Conservation (phyloP, 2,888 invertebrate genomes). For the Callinectes sapidus region DNA sequence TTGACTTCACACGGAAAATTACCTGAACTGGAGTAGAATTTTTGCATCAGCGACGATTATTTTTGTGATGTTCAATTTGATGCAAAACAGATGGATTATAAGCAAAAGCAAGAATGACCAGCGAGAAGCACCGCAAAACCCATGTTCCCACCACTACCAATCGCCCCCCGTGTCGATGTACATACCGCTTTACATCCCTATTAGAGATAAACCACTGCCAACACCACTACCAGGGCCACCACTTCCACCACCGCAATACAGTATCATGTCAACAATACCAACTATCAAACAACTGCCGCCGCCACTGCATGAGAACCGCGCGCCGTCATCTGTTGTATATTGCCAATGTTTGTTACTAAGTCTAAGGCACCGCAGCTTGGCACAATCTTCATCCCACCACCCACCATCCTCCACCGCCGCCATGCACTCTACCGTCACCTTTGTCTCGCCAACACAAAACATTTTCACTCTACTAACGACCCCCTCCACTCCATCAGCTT, state of each 20-base stretch:
- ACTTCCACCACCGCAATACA: neutral
- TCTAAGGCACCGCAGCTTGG: neutral
- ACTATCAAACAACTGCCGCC: neutral
- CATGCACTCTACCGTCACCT: neutral
- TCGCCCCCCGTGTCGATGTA: neutral
- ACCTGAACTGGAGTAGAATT: no score
- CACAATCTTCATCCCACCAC: neutral
- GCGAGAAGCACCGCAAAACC: neutral
- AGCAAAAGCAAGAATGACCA: no score
- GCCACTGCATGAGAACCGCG: neutral
- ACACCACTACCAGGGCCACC: neutral
- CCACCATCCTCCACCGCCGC: neutral
- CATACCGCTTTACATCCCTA: neutral
- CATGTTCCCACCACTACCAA: neutral
- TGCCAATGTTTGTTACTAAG: neutral
- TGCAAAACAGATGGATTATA: no score
- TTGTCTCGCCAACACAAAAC: neutral
- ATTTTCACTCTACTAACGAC: neutral
- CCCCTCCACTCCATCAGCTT: neutral
- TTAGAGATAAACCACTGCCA: neutral
- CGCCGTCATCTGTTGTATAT: neutral
- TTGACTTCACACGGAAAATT: no score
- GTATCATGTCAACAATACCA: neutral
- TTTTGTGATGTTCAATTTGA: no score
- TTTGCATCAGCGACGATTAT: no score